Base-by-base conservation (phyloP, 2,888 invertebrate genomes). In the Troides aeacus region DNA sequence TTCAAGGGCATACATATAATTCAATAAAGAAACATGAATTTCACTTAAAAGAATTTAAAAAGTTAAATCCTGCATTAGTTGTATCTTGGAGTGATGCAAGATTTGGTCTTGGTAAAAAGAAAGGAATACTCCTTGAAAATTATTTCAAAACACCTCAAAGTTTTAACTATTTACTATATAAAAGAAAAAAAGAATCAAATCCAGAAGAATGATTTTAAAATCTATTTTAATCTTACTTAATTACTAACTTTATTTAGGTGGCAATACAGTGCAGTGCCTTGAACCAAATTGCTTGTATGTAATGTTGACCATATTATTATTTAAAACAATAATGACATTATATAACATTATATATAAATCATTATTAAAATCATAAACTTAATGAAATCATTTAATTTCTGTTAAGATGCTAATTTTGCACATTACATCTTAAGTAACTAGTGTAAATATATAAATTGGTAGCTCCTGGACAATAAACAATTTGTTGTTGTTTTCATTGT, bases 131-230 rank as follows among this genome's bases (percentile, higher is more conserved):
- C 70, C 74, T 92, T 57, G 89, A 90, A 60, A 76, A 83, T 58
- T 89, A 91, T 74, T 92, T 92, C 68, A 92, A 90, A 75, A 88
- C 90, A 18, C 90, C 91, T 42, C 87, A 89, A 76, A 79, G 88
- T 79, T 89, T 87, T 30, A 88, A 90, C 72, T 81, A 84, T 73
- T 81, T 92, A 77, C 64, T 89, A 10, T 76, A 77, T 71, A 88
- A 88, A 72, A 84, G 73, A 67, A 83, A 81, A 69, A 66, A 69
- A 53, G 62, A 66, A 64, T 36, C 58, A 62, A 56, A 56, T 66
- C 60, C 42, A 64, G 59, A 70, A 39, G 36, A 42, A 58, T 53
- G 53, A 53, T 53, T 53, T n/a, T 53, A 53, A 53, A 53, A 53
- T 53, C 6, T 53, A 53, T 5, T 53, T 18, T 53, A 53, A 18